Percentiles rank a stretch among this genome's conserved stretches.
These are phyloP conservation scores for Zophobas atratus DNA, from an alignment of 1,140 invertebrate species.

Conservation along the genomic window DNA sequence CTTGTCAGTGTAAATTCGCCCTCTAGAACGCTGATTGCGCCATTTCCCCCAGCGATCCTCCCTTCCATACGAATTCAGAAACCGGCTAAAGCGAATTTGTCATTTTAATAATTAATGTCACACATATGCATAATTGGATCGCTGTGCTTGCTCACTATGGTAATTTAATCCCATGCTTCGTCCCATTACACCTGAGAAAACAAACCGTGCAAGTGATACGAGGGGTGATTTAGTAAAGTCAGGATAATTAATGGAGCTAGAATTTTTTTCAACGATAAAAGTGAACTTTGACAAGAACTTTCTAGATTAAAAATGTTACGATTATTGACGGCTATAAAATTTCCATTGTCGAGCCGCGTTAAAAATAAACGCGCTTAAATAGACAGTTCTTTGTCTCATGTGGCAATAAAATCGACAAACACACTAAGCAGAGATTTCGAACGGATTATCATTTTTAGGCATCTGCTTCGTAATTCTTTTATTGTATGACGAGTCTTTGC, in stretches of 20 bases:
- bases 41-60: neutral
- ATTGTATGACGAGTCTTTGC: neutral
- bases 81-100: constrained; percentile 14
- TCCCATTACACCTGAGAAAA: constrained; percentile 27
- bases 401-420: constrained; percentile 38
- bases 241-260: neutral
- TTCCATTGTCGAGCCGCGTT: constrained; percentile 29
- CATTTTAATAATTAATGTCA: constrained; percentile 30
- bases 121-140: constrained; percentile 27
- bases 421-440: constrained; percentile 8
- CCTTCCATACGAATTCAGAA: constrained; percentile 6
- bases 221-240: neutral
- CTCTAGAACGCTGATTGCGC: too few species aligned
- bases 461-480: neutral
- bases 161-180: constrained; percentile 18
- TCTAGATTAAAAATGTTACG: too few species aligned
- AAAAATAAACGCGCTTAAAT: constrained; percentile 15
- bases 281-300: too few species aligned
- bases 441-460: constrained; percentile 28
- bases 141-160: constrained; percentile 12
- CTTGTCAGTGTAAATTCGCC: too few species aligned
- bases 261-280: neutral
- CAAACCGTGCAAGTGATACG: constrained; percentile 6
- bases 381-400: constrained; percentile 9
- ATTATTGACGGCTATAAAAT: neutral